These are phyloP conservation scores for Crocuta crocuta DNA, from an alignment of 2,113 vertebrate genomes.

Conservation along the genomic window DNA sequence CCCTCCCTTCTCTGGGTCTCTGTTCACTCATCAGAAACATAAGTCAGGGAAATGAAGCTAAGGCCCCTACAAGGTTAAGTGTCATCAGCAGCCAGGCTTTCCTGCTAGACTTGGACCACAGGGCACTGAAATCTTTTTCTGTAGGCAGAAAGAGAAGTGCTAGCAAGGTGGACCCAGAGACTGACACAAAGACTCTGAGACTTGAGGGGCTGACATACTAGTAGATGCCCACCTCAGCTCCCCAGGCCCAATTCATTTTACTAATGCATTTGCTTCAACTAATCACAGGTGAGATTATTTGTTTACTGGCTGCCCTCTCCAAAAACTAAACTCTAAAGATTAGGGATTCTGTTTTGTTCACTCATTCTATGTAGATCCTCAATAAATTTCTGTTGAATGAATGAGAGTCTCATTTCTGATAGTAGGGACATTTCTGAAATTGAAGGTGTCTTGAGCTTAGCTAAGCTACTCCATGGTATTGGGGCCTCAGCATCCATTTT, in stretches of 20 bases:
- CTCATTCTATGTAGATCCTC: not conserved
- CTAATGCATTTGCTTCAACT: not conserved
- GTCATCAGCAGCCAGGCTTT: not conserved
- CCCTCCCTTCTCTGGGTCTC: not conserved
- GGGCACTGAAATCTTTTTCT: not conserved
- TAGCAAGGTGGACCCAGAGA: not conserved
- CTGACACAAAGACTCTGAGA: not conserved
- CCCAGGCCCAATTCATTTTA: not conserved
- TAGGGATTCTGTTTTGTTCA: not conserved
- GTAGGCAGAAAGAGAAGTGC: not conserved
- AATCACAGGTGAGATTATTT: not conserved
- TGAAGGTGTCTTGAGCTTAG: not conserved
- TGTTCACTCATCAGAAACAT: not conserved
- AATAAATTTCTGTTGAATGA: not conserved
- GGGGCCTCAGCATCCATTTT: not conserved
- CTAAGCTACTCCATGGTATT: not conserved
- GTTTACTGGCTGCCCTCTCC: not conserved
- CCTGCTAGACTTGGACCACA: not conserved
- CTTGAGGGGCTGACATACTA: not conserved
- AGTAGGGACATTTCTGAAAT: not conserved
- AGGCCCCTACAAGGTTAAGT: not conserved
- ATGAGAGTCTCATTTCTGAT: not conserved
- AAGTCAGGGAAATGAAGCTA: not conserved
- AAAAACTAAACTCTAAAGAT: not conserved
- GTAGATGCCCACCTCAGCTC: not conserved